Evolutionary conservation across 1,140 invertebrate genomes (phyloP).

Genomic region (Limonius californicus): DNA sequence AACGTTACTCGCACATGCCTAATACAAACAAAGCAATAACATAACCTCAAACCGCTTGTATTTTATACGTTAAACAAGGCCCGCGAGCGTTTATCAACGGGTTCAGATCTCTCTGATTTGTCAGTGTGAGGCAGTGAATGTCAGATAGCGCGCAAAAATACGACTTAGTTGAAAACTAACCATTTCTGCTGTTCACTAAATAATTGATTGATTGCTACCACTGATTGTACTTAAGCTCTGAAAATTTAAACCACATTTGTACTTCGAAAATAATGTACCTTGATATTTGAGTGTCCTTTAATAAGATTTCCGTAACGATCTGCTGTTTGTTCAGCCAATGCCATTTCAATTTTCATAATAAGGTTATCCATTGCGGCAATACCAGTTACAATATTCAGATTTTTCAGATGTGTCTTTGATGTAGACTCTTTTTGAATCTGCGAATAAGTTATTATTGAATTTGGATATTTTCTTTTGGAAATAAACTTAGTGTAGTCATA

Average conservation of each 20-base stretch:
- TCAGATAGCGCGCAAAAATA: background rate
- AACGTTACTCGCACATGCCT: too few relatives aligned
- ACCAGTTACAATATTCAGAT: conserved; percentile 28
- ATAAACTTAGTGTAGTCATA: conserved; percentile 14
- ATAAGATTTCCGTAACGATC: conserved; percentile 14
- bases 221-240: background rate
- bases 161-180: background rate
- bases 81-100: too few relatives aligned
- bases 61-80: too few relatives aligned
- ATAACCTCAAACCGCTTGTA: too few relatives aligned
- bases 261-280: conserved; percentile 3
- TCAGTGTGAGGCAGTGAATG: too few relatives aligned
- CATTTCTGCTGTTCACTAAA: too few relatives aligned
- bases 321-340: conserved; percentile 20
- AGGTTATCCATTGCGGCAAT: conserved; percentile 34
- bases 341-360: conserved; percentile 36
- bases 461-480: background rate
- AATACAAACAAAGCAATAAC: too few relatives aligned
- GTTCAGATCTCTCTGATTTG: too few relatives aligned
- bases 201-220: too few relatives aligned
- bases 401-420: background rate
- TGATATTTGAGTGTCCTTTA: conserved; percentile 9
- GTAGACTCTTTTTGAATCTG: background rate
- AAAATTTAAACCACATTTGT: background rate
- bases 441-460: conserved; percentile 15